Conservation (phyloP, 2,888 invertebrate genomes). For the Xylocampa areola region DNA sequence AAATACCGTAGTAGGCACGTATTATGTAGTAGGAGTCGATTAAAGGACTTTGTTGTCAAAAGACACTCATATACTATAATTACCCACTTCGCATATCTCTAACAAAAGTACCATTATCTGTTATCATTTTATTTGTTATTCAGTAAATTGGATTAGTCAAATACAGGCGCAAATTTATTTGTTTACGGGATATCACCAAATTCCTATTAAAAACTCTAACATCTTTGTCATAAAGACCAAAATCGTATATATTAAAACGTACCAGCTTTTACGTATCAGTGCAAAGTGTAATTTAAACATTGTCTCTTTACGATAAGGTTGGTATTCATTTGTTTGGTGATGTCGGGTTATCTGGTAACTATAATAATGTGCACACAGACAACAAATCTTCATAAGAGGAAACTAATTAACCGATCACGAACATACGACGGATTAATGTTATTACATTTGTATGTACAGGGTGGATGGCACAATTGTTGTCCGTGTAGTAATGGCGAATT, state of each 20-base stretch:
- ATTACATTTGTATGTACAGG: constrained; percentile 64
- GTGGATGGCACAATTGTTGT: constrained; percentile 42
- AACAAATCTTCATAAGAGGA: constrained; percentile 75
- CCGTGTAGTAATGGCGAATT: constrained; percentile 32
- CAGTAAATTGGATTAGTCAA: constrained; percentile 58
- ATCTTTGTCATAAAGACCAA: constrained; percentile 20
- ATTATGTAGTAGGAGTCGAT: too few relatives aligned
- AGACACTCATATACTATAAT: background rate
- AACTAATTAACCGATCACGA: constrained; percentile 79
- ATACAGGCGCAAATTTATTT: constrained; percentile 49
- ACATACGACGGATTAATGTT: constrained; percentile 73
- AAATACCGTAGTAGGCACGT: too few relatives aligned
- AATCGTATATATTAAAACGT: constrained; percentile 7
- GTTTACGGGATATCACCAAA: constrained; percentile 31
- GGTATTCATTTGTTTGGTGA: constrained; percentile 16
- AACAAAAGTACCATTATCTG: constrained; percentile 34
- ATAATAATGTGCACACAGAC: constrained; percentile 46
- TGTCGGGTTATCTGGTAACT: constrained; percentile 26
- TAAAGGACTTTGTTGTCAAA: too few relatives aligned
- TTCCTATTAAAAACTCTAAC: constrained; percentile 17
- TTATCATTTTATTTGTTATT: constrained; percentile 52
- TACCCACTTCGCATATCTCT: background rate
- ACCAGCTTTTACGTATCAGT: background rate
- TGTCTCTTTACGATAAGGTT: constrained; percentile 17
- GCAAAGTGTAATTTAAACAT: constrained; percentile 6